A percentile compares a stretch with the other conserved stretches of the same genome.
Evolutionary conservation across 2,888 invertebrate genomes (phyloP).

Genomic region (Tachystola acroxantha): DNA sequence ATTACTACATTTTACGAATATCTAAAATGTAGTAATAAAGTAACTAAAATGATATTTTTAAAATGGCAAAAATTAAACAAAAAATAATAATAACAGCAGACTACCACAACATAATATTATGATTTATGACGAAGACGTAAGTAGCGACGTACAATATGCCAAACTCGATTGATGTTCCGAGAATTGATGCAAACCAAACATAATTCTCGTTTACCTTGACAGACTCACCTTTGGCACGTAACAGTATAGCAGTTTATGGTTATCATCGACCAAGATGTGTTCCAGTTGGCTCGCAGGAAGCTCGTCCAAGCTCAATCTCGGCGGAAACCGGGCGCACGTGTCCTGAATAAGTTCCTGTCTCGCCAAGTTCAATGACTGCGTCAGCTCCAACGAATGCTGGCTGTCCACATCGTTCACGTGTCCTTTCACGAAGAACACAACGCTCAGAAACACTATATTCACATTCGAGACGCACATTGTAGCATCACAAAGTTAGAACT

Average conservation of each 20-base stretch:
- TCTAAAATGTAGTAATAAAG: too few relatives aligned
- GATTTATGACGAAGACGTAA: too few relatives aligned
- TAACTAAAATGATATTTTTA: too few relatives aligned
- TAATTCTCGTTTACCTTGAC: constrained; percentile 39
- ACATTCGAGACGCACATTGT: constrained; percentile 37
- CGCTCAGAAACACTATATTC: constrained; percentile 40
- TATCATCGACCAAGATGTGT: constrained; percentile 90
- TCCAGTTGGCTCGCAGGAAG: constrained; percentile 80
- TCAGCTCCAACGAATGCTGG: constrained; percentile 76
- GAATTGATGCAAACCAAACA: constrained; percentile 1
- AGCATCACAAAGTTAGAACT: constrained; percentile 27
- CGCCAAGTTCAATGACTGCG: constrained; percentile 80
- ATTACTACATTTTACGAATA: too few relatives aligned
- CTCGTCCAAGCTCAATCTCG: constrained; percentile 57
- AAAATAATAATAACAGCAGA: too few relatives aligned
- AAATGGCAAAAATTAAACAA: too few relatives aligned
- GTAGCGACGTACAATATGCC: too few relatives aligned
- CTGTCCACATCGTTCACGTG: constrained; percentile 35
- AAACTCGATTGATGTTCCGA: background rate
- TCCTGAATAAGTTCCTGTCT: constrained; percentile 80
- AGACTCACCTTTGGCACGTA: constrained; percentile 93
- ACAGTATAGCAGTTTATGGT: constrained; percentile 91
- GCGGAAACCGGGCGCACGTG: constrained; percentile 76
- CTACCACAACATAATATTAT: too few relatives aligned
- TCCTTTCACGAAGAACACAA: constrained; percentile 39